Base-by-base conservation (phyloP, 2,888 invertebrate genomes). In the Zygothrica quintamaculata region DNA sequence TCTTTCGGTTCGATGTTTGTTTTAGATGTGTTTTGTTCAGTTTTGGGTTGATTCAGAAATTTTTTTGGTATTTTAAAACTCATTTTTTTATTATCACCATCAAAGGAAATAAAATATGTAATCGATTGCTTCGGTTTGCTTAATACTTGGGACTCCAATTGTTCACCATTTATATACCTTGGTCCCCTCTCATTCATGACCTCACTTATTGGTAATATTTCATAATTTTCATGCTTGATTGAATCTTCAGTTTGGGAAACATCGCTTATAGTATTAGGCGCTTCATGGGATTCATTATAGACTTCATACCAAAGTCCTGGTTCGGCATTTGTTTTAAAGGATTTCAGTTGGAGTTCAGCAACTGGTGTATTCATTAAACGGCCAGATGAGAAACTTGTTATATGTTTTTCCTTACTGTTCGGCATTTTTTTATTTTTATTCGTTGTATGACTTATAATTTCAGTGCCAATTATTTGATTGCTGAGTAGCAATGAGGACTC, bases 391-490 rank as follows among this genome's bases (percentile, higher is more conserved):
- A 42, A 22, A 34, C 33, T 65, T 50, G 61, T 52, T 48, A 40
- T 43, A 6, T 59, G 61, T 47, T 74, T 84, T 18, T 78, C 71
- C 62, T 67, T 80, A 15, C 37, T 33, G n/a, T 13, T 39, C 31
- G 47, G 18, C 29, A 59, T 22, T 57, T 71, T 81, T 43, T 75
- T 80, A 52, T 67, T 61, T 61, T 74, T 77, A 75, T 51, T 71
- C 65, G 57, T 66, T 68, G 66, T 67, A 68, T 67, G 62, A 61
- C 53, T 37, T 74, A 74, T 81, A 80, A 82, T 86, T 88, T 84
- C 81, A 69, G 77, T 80, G 81, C 84, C 86, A 86, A 82, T 86
- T 73, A 78, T 71, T 74, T 76, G 72, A 73, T 77, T 84, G 75
- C 73, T 70, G 77, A 85, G 65, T 64, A 65, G 57, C 65, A 69